Evolutionary conservation across 2,888 invertebrate species (phyloP).

Genomic region (Parnassius apollo): DNA sequence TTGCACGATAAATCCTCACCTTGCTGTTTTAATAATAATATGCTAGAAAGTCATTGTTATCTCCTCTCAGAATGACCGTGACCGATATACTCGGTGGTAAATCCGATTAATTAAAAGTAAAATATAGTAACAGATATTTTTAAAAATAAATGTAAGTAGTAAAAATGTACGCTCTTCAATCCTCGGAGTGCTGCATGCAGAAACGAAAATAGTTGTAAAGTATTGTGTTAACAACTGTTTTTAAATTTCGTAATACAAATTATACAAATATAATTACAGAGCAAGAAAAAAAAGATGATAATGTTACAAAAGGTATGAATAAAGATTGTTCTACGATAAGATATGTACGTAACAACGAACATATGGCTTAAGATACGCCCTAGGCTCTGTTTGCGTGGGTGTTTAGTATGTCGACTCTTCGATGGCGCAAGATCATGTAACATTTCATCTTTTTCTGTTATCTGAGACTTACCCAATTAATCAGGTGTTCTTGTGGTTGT

Average conservation of each 20-base stretch:
- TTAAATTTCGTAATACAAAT: too few relatives aligned
- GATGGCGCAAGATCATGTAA: conserved; percentile 16
- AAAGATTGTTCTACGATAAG: conserved; percentile 17
- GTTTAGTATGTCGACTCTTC: conserved; percentile 15
- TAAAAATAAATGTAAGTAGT: too few relatives aligned
- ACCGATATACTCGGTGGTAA: too few relatives aligned
- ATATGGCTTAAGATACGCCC: conserved; percentile 16
- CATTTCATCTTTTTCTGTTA: conserved; percentile 16
- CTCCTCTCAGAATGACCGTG: neutral
- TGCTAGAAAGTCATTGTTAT: neutral
- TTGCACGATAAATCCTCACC: too few relatives aligned
- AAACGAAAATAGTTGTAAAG: too few relatives aligned
- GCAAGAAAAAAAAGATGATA: neutral
- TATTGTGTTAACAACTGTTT: too few relatives aligned
- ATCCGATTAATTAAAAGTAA: too few relatives aligned
- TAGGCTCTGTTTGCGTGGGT: conserved; percentile 25
- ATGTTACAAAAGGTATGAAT: conserved; percentile 6
- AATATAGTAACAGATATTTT: too few relatives aligned
- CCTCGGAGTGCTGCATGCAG: too few relatives aligned
- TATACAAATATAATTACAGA: too few relatives aligned
- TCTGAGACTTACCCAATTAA: conserved; percentile 16
- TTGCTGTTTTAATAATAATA: too few relatives aligned
- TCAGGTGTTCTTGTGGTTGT: neutral
- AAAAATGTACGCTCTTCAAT: too few relatives aligned
- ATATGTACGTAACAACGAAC: conserved; percentile 18